Base-by-base conservation (phyloP, 2,113 vertebrate genomes). In the Gallinago media region DNA sequence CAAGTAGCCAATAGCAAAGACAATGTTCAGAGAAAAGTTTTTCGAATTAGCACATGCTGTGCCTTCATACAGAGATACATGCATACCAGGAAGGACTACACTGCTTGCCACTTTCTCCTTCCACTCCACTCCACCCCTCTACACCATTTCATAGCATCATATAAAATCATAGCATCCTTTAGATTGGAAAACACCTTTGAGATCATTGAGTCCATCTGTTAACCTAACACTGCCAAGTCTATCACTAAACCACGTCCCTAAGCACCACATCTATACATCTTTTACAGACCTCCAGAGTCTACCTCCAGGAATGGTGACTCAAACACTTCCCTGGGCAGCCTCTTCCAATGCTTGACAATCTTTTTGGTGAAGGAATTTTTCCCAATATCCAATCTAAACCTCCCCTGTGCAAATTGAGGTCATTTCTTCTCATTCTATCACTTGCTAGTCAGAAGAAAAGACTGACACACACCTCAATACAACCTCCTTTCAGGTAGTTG, bases 1-100 rank as follows among this genome's bases (percentile, higher is more conserved):
- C 0, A 8, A 63, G 14, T 25, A 38, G 16, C 14, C 68, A 66
- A 44, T 3, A 52, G 9, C n/a, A 95, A 79, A 62, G 31, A 58
- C 20, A 38, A 7, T 10, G 75, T 82, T 44, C 22, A 82, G 20
- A 50, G 19, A 23, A 4, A 18, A 22, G 4, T 12, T 49, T 62
- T n/a, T 31, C 77, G 46, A 49, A 11, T 15, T 62, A 54, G 9
- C 7, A 63, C 4, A n/a, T 2, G 1, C 2, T 2, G 2, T 36
- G 12, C 25, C 34, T 76, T 72, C 5, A 0, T 38, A 59, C 32
- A 83, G 34, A 32, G 14, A 12, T 32, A 47, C 26, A 12, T 8
- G 5, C 18, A 31, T 1, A 0, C 52, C 44, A 79, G 49, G 62
- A 79, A 34, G 31, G 26, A 49, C 23, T 46, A 36, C 6, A 12